These are phyloP conservation scores for Circus cinereus DNA, from an alignment of 2,797 vertebrate species.

Conservation along the genomic window DNA sequence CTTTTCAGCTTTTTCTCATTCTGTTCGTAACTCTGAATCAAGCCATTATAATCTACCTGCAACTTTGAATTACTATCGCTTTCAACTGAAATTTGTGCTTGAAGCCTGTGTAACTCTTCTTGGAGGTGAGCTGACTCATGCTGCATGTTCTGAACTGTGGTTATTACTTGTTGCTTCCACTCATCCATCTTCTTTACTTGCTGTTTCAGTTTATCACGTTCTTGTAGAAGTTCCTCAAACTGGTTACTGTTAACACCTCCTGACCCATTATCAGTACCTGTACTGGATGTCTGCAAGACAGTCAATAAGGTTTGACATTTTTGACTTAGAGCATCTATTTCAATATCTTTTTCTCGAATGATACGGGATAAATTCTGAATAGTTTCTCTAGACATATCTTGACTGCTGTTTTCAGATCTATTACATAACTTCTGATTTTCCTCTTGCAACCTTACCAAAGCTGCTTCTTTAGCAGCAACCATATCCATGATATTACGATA, in stretches of 20 bases:
- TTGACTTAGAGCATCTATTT: constrained; percentile 95
- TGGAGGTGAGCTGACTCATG: constrained; percentile 95
- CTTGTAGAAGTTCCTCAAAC: constrained; percentile 94
- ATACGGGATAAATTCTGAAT: constrained; percentile 97
- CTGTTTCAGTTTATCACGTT: constrained; percentile 91
- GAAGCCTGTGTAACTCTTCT: constrained; percentile 90
- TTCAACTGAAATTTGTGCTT: constrained; percentile 87
- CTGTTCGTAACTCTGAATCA: constrained; percentile 93
- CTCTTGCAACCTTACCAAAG: constrained; percentile 88
- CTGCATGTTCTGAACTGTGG: constrained; percentile 96
- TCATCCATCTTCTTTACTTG: constrained; percentile 99
- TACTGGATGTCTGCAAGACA: constrained; percentile 85
- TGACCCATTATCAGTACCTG: constrained; percentile 61
- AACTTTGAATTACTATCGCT: constrained; percentile 88
- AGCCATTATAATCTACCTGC: constrained; percentile 86
- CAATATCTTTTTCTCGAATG: constrained; percentile 97
- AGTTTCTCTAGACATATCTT: constrained; percentile 97
- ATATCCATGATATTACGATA: constrained; percentile 93
- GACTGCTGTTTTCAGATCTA: constrained; percentile 86
- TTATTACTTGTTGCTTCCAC: constrained; percentile 99
- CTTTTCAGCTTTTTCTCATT: constrained; percentile 88
- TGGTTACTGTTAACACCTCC: constrained; percentile 93
- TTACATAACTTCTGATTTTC: constrained; percentile 87
- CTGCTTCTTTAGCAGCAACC: constrained; percentile 90
- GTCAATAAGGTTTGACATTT: constrained; percentile 95